A percentile compares a stretch with the other conserved stretches of the same genome.
These are phyloP conservation scores for Rhingia campestris DNA, from an alignment of 2,888 invertebrate species.

Conservation along the genomic window DNA sequence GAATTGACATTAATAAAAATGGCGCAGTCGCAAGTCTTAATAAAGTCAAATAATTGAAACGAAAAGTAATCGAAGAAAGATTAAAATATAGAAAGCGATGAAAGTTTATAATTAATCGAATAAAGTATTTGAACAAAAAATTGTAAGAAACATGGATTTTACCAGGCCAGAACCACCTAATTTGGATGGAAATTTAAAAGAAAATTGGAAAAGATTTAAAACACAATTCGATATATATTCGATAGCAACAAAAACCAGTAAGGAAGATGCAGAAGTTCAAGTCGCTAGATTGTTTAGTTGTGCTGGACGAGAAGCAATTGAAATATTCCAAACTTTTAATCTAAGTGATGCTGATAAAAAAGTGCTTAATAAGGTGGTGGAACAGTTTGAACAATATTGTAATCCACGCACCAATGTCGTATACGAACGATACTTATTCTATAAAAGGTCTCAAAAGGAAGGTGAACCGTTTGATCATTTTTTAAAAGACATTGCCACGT, in stretches of 20 bases:
- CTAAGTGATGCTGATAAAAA: not conserved
- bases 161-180: too few species aligned
- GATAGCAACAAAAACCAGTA: constrained; percentile 25
- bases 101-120: too few species aligned
- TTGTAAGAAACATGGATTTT: too few species aligned
- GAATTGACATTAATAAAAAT: too few species aligned
- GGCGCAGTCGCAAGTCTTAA: too few species aligned
- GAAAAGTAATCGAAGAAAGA: too few species aligned
- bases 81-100: too few species aligned
- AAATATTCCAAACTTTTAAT: constrained; percentile 15
- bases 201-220: constrained; percentile 37
- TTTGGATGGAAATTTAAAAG: constrained; percentile 15
- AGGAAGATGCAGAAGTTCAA: constrained; percentile 6
- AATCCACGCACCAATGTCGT: constrained; percentile 19
- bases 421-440: constrained; percentile 13
- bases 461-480: constrained; percentile 21
- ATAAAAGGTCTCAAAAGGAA: constrained; percentile 16
- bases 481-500: too few species aligned
- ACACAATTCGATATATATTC: constrained; percentile 3
- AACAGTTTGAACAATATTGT: constrained; percentile 30
- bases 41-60: too few species aligned
- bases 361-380: not conserved
- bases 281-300: constrained; percentile 29
- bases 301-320: constrained; percentile 22
- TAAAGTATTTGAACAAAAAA: too few species aligned